Evolutionary conservation across 2,888 invertebrate species (phyloP).

Genomic region (Leptinotarsa juncta): DNA sequence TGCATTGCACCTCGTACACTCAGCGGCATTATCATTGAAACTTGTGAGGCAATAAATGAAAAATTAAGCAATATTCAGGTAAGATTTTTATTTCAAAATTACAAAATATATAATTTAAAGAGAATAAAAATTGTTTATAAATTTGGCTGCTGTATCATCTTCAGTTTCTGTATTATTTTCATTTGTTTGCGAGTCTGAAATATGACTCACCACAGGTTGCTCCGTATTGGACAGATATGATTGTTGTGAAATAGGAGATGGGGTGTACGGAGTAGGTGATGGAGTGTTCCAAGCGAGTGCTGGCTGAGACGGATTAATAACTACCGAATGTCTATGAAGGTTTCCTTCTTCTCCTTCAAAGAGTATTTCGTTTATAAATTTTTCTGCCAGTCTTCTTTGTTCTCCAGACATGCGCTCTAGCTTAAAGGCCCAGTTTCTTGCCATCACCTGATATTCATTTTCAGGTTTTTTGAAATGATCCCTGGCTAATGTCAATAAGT

Average conservation of each 20-base stretch:
- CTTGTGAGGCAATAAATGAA: too few species aligned
- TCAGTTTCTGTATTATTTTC: too few species aligned
- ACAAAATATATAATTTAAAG: too few species aligned
- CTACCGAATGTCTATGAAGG: constrained; percentile 15
- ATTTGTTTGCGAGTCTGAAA: too few species aligned
- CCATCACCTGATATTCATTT: constrained; percentile 20
- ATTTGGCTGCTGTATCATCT: too few species aligned
- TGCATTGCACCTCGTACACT: too few species aligned
- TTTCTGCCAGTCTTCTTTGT: constrained; percentile 19
- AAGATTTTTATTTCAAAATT: too few species aligned
- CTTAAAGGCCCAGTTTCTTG: constrained; percentile 24
- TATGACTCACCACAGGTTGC: too few species aligned
- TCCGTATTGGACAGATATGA: too few species aligned
- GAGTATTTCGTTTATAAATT: constrained; percentile 14
- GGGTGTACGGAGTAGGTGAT: not conserved
- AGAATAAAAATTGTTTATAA: too few species aligned
- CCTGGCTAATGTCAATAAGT: constrained; percentile 1
- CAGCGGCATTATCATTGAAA: too few species aligned
- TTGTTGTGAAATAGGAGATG: not conserved
- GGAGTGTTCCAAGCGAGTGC: not conserved
- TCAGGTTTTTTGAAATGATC: constrained; percentile 20
- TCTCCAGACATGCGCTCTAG: constrained; percentile 11
- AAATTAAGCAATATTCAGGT: too few species aligned
- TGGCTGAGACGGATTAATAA: not conserved
- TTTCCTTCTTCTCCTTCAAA: constrained; percentile 20